phyloP scores from a whole-genome alignment of 2,888 invertebrate genomes.

The Marasmarcha lunaedactyla region DNA sequence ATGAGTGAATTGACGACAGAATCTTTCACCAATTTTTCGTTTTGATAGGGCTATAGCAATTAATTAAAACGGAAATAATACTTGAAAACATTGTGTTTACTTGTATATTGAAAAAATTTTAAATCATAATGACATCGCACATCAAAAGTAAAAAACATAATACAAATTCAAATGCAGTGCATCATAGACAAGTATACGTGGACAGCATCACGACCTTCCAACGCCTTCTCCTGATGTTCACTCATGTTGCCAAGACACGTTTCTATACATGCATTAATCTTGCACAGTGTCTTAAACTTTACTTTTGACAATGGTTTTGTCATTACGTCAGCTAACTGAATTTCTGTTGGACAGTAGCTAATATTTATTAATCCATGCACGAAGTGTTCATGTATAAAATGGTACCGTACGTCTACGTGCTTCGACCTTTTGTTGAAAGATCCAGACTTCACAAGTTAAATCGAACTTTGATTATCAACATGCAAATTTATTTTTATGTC shows the following conservation, averaged over 20 bases:
- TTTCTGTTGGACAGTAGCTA: not conserved
- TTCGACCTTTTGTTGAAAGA: constrained; percentile 3
- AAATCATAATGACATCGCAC: no score
- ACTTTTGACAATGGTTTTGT: not conserved
- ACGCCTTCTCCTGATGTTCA: no score
- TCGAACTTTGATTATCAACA: constrained; percentile 5
- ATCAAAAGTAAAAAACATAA: no score
- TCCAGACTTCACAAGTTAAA: constrained; percentile 3
- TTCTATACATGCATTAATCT: no score
- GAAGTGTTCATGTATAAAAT: not conserved
- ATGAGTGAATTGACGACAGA: no score
- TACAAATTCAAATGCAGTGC: no score
- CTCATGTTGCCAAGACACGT: no score
- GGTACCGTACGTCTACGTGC: constrained; percentile 2
- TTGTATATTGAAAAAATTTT: not conserved
- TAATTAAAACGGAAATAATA: not conserved
- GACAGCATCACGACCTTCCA: no score
- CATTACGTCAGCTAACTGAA: not conserved
- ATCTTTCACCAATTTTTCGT: no score
- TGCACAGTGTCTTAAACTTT: not conserved
- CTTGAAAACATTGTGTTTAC: no score
- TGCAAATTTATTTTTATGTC: not conserved
- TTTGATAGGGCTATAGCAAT: no score
- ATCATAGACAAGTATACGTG: no score
- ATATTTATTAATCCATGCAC: not conserved